These are phyloP conservation scores for Dichetophora obliterata DNA, from an alignment of 2,888 invertebrate species.

Conservation along the genomic window DNA sequence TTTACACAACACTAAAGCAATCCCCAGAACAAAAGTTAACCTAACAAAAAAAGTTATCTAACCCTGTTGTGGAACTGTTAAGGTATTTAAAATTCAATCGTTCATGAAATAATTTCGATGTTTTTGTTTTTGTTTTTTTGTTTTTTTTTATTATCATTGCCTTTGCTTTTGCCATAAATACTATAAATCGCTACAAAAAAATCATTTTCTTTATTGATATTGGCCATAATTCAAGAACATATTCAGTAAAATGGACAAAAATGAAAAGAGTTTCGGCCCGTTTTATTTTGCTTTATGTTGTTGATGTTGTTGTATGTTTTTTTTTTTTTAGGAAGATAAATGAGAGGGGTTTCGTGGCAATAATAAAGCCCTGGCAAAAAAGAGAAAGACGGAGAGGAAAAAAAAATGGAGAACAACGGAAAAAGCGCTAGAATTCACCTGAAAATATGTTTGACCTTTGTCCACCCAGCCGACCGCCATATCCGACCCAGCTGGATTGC, in stretches of 20 bases:
- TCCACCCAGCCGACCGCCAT: slow-evolving; percentile 92
- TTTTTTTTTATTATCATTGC: too few relatives aligned
- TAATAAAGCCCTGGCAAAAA: slow-evolving; percentile 4
- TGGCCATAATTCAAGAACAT: slow-evolving; percentile 40
- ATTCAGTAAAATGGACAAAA: slow-evolving; percentile 29
- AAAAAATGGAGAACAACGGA: not conserved
- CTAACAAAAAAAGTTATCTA: too few relatives aligned
- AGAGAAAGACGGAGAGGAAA: not conserved
- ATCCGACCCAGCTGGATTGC: slow-evolving; percentile 85
- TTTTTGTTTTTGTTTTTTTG: too few relatives aligned
- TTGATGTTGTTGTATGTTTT: not conserved
- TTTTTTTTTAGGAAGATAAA: not conserved
- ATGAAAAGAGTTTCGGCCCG: slow-evolving; percentile 3
- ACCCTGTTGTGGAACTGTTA: too few relatives aligned
- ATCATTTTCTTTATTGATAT: slow-evolving; percentile 31
- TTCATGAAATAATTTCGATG: too few relatives aligned
- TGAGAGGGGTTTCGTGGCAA: slow-evolving; percentile 32
- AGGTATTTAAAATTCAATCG: too few relatives aligned
- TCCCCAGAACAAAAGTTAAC: too few relatives aligned
- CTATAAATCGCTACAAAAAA: not conserved
- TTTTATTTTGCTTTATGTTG: not conserved
- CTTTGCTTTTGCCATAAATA: too few relatives aligned
- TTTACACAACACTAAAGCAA: too few relatives aligned
- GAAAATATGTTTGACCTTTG: slow-evolving; percentile 82
- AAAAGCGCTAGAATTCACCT: slow-evolving; percentile 75